phyloP scores from a whole-genome alignment of 1,140 invertebrate genomes.

The Dryas iulia region DNA sequence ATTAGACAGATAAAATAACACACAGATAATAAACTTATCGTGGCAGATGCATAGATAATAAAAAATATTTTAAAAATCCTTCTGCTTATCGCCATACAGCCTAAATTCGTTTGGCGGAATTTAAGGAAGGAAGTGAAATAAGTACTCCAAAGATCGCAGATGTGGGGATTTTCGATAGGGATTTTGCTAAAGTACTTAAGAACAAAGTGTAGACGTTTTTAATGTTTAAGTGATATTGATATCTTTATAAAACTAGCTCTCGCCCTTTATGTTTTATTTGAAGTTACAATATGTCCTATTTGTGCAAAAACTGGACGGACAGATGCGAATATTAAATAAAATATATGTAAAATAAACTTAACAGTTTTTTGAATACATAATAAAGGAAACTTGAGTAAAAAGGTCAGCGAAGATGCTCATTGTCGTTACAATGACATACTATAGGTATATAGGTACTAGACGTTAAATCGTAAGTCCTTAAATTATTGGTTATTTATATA shows the following conservation, averaged over 20 bases:
- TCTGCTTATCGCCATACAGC: not conserved
- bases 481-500: too few relatives aligned
- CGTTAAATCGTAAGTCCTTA: too few relatives aligned
- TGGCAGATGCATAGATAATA: constrained; percentile 36
- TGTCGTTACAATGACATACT: too few relatives aligned
- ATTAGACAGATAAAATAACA: constrained; percentile 40
- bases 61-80: constrained; percentile 4
- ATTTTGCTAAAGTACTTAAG: constrained; percentile 11
- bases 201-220: constrained; percentile 3
- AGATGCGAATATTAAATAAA: not conserved
- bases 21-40: constrained; percentile 44
- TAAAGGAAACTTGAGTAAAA: not conserved
- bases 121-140: constrained; percentile 33
- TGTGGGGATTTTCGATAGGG: constrained; percentile 19
- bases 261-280: not conserved
- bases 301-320: not conserved
- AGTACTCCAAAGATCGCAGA: constrained; percentile 29
- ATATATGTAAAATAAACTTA: not conserved
- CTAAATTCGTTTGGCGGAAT: constrained; percentile 20
- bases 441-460: too few relatives aligned
- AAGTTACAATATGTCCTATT: not conserved
- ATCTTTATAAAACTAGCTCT: not conserved
- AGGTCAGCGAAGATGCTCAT: too few relatives aligned
- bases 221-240: not conserved
- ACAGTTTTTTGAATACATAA: not conserved